Evolutionary conservation across 2,113 vertebrate species (phyloP), one percentile per base, ranked within the genome.

Genomic region (Stigmatopora argus): DNA sequence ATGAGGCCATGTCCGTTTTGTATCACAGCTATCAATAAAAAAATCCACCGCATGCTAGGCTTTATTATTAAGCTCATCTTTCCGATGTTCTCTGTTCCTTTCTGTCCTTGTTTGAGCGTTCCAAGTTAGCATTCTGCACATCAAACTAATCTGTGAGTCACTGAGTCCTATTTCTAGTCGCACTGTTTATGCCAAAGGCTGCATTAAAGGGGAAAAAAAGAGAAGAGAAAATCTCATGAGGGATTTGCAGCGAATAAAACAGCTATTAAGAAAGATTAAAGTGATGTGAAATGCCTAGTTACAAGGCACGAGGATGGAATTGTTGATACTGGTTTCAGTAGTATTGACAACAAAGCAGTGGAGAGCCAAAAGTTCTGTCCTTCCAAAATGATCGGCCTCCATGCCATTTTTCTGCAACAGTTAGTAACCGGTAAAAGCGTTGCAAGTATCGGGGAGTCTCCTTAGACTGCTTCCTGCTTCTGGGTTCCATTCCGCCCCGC

Each of bases 101-200:
- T 68, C 23, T 58, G 65, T 65, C 47, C 65, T n/a, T 48, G 56
- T 41, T 73, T 56, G 7, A 41, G 59, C 70, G 68, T 67, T 79
- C 69, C 66, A 75, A 71, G 62, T 69, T 78, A 65, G 47, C 63
- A 69, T 75, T 78, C 59, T 69, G 55, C 84, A 66, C 71, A 57
- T 82, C 80, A 84, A 75, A 84, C 82, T 78, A 79, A 79, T 81
- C 72, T 59, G 56, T 71, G 74, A 73, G 68, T 62, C 65, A 76
- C 61, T 55, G 26, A 61, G 44, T 74, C 84, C 72, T 83, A 77
- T 75, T 85, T 82, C 66, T 61, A 73, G 66, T 67, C 49, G 9
- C 64, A 67, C 31, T 89, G 84, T 86, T 87, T 85, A 86, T 84
- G 80, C 81, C 72, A 80, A 66, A 65, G 77, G 84, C 74, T 51